These are phyloP conservation scores for Lasioglossum morio DNA, from an alignment of 2,888 invertebrate species.

Conservation along the genomic window DNA sequence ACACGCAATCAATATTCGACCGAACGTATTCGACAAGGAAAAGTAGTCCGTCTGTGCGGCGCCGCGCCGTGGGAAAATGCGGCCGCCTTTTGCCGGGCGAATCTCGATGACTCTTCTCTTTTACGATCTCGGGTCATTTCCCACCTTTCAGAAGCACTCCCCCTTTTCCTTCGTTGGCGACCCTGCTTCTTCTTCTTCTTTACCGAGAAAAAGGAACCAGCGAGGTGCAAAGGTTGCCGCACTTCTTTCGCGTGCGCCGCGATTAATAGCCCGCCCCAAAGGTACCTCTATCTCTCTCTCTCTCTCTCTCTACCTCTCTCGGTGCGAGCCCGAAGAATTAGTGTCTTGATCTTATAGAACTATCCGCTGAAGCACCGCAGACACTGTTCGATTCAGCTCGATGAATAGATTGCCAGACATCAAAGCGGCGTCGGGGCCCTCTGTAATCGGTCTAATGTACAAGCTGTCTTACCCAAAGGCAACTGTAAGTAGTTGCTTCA, in stretches of 20 bases:
- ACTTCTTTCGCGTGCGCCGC: background rate
- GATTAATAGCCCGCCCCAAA: background rate
- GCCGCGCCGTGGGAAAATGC: constrained; percentile 54
- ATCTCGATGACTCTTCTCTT: constrained; percentile 60
- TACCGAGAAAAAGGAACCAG: background rate
- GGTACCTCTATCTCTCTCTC: background rate
- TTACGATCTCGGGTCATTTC: constrained; percentile 41
- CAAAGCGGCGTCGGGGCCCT: background rate
- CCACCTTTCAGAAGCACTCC: constrained; percentile 15
- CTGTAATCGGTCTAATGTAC: constrained; percentile 8
- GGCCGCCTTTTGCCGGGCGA: constrained; percentile 41
- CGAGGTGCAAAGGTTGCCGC: constrained; percentile 10
- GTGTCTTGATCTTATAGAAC: background rate
- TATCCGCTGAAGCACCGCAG: background rate
- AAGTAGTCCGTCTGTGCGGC: background rate
- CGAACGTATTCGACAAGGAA: background rate
- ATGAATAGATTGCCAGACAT: constrained; percentile 2
- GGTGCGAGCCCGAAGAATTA: background rate
- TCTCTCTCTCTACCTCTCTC: background rate
- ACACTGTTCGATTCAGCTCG: background rate
- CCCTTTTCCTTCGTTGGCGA: background rate
- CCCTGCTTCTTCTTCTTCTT: background rate
- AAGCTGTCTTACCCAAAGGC: background rate
- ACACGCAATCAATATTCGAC: constrained; percentile 11
- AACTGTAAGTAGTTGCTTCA: background rate